A percentile compares a stretch with the other conserved stretches of the same genome.
Evolutionary conservation across 1,140 invertebrate genomes (phyloP).

Genomic region (Cheumatopsyche charites): DNA sequence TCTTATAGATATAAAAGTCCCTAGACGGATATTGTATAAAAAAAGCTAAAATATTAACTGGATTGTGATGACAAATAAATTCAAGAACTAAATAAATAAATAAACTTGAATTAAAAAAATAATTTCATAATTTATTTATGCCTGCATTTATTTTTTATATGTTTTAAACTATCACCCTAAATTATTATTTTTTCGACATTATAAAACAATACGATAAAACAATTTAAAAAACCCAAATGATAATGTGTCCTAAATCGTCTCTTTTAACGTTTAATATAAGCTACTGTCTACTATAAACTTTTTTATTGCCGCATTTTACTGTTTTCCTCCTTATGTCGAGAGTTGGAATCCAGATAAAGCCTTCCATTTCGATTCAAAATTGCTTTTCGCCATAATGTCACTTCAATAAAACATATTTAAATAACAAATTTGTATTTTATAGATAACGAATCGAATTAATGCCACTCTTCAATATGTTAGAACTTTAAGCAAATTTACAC

Average conservation of each 20-base stretch:
- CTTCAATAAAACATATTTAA: constrained; percentile 12
- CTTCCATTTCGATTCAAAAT: not conserved
- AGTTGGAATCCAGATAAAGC: not conserved
- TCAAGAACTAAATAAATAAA: not conserved
- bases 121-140: no score
- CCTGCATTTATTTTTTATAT: no score
- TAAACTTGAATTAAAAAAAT: no score
- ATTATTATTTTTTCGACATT: no score
- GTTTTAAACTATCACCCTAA: no score
- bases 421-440: constrained; percentile 8
- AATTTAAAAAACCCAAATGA: not conserved
- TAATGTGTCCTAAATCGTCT: constrained; percentile 7
- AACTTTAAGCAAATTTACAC: no score
- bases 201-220: no score
- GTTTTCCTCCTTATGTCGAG: not conserved
- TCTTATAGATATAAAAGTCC: not conserved
- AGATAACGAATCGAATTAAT: not conserved
- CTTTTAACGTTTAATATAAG: constrained; percentile 7
- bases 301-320: constrained; percentile 10
- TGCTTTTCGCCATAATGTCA: constrained; percentile 2
- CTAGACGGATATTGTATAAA: not conserved
- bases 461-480: no score
- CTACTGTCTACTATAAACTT: constrained; percentile 10
- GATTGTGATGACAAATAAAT: not conserved
- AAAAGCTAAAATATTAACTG: not conserved